Base-by-base conservation (phyloP, 1,140 invertebrate genomes). In the Megathymus violae region DNA sequence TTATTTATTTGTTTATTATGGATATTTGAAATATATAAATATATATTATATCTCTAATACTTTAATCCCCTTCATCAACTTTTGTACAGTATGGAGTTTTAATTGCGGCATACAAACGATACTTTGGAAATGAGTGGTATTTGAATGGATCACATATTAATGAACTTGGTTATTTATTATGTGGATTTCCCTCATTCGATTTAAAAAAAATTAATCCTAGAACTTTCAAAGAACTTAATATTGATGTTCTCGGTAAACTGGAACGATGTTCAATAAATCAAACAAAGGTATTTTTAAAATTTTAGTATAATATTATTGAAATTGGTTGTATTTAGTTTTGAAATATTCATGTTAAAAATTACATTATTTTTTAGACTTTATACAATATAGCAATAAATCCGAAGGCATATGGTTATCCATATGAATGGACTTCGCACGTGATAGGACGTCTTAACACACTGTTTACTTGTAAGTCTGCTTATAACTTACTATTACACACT, bases 351-450 rank as follows among this genome's bases (percentile, higher is more conserved):
- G 10, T 47, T 27, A 46, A 40, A 38, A 4, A 52, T 19, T 5
- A 38, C 9, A 38, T 0, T 34, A 7, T 41, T 9, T 82, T 80
- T 56, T 65, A 89, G 87, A 80, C 82, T 36, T 60, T 89, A 7
- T 89, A 83, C 47, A 50, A 78, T 0, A 83, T 88, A 58, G 87
- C 85, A 4, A 76, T 69, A 25, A 72, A 85, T 46, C 69, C 67
- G 0, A 71, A 82, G 16, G 85, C 82, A 1, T 89, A 83, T 47
- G 81, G 80, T 3, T 67, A 76, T 64, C 85, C 82, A 1, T 87
- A 87, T 44, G 82, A 76, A 52, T 89, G 87, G 87, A 80, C 85
- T 25, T 88, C 87, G 13, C 81, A 89, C 67, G 84, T 88, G 73
- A 66, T 89, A 15, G 62, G 58, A 6, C 64, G 78, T 64, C 64